Evolutionary conservation across 2,888 invertebrate species (phyloP), one percentile per base, ranked within the genome.

Genomic region (Agrotis exclamationis): DNA sequence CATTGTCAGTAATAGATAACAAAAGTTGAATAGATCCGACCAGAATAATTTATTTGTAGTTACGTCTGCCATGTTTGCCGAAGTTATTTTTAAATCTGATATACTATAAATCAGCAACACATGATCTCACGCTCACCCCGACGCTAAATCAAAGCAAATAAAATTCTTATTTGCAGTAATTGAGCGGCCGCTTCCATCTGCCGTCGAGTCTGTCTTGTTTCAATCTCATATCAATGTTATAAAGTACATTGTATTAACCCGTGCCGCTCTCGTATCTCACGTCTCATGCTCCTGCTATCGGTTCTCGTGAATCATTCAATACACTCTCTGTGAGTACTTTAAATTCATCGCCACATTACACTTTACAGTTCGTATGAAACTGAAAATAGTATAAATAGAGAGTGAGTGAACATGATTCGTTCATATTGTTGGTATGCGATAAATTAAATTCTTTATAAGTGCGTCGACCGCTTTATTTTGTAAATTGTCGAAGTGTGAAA

Each of bases 321-420:
- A 66, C 51, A 53, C 65, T 72, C 60, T n/a, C 63, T 22, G 47
- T 45, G 11, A 66, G 45, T 64, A 69, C 80, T 75, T 60, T 68
- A 70, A 65, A 79, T 71, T 79, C 68, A 67, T 80, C 83, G 50
- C 65, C 83, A 69, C 80, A 50, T 50, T 28, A 68, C 65, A 71
- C 68, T 82, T 80, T 70, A 80, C 83, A 79, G 83, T 66, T 75
- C 80, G 54, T 79, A 79, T 28, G 54, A 70, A 76, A 76, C 63
- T 77, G 81, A 76, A 77, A 76, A 70, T 80, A 64, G 54, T 67
- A 66, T 63, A 62, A 76, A 80, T 60, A 64, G 66, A 64, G 56
- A 54, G 57, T 39, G 47, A 44, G 45, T 47, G 56, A 56, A 20
- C 50, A 81, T 82, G 82, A 82, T 72, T 79, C 79, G 78, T 82